Base-by-base conservation (phyloP, 2,113 vertebrate species). In the Pagrus major region DNA sequence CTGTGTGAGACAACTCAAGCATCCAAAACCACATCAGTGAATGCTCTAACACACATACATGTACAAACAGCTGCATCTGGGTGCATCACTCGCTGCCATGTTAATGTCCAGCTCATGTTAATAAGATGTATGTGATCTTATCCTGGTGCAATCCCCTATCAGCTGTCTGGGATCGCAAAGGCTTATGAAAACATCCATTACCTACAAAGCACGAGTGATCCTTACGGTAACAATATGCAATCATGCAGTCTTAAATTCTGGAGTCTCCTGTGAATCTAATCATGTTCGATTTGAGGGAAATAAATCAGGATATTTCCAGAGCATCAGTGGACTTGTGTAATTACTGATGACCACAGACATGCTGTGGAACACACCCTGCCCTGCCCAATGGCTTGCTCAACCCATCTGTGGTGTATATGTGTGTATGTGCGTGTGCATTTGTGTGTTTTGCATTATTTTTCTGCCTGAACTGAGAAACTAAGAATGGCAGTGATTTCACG, bases 261-360 rank as follows among this genome's bases (percentile, higher is more conserved):
- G n/a, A 31, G 15, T 44, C 37, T 51, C 33, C 27, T 4, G 1
- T 73, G 60, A 12, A 65, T 83, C 55, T 47, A 47, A 91, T 84
- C 41, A 10, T 69, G 25, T 67, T 66, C 6, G 18, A 44, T 85
- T 65, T 73, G 9, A 54, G 69, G 68, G 65, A 55, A 60, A 86
- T 86, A 75, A 74, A 86, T 89, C n/a, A 75, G 72, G 71, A 73
- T 85, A 77, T 88, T 89, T 78, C n/a, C 41, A 88, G 73, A 60
- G 49, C 78, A 72, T 86, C 33, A 29, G 69, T 66, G 56, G 63
- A 76, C 69, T 80, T 47, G 63, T 81, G 75, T 78, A 88, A 92
- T 90, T 88, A 85, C 83, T 71, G 82, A 89, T 86, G 86, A 86
- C 91, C 90, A 91, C 88, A 91, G 82, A 75, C 78, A 87, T 80